phyloP scores from a whole-genome alignment of 2,888 invertebrate genomes.

The Tipula unca region DNA sequence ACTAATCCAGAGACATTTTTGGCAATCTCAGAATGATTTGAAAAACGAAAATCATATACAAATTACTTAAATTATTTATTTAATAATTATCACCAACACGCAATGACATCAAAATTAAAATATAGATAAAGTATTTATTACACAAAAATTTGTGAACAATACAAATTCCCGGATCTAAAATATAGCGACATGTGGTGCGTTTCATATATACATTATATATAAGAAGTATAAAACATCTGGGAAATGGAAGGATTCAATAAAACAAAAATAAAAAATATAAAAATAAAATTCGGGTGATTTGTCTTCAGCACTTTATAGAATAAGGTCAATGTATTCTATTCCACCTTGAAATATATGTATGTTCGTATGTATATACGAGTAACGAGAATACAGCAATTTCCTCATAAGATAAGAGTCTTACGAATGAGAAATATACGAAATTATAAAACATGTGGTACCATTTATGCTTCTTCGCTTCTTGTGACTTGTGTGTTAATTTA shows the following conservation, averaged over 20 bases:
- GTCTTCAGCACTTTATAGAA: not conserved
- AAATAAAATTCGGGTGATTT: not conserved
- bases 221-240: not conserved
- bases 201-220: not conserved
- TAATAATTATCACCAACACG: not conserved
- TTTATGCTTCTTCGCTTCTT: not conserved
- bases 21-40: not conserved
- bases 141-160: not conserved
- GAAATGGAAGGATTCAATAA: not conserved
- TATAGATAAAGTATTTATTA: too few species aligned
- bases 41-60: not conserved
- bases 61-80: not conserved
- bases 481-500: not conserved
- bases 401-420: not conserved
- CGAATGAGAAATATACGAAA: not conserved
- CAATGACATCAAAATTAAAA: not conserved
- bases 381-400: not conserved
- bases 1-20: not conserved
- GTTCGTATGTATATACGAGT: not conserved
- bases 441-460: not conserved
- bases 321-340: not conserved
- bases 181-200: not conserved
- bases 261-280: too few species aligned
- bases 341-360: not conserved
- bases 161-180: not conserved